Evolutionary conservation across 2,888 invertebrate species (phyloP).

Genomic region (Lymantria dispar): DNA sequence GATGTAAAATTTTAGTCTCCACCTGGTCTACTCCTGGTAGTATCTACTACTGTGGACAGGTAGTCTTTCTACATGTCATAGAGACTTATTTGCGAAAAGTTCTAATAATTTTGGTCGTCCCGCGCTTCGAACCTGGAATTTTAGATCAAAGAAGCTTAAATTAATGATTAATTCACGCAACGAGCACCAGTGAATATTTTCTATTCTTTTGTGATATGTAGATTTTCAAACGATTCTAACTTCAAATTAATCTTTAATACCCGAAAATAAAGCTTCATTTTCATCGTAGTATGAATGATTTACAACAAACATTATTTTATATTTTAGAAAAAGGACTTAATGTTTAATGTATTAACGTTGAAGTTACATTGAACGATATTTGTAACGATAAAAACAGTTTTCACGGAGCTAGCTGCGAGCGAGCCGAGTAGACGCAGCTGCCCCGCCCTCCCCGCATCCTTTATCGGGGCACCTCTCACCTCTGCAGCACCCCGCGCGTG

Average conservation of each 20-base stretch:
- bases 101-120: too few species aligned
- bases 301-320: slow-evolving; percentile 12
- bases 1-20: too few species aligned
- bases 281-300: slow-evolving; percentile 12
- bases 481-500: slow-evolving; percentile 64
- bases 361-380: slow-evolving; percentile 31
- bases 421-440: slow-evolving; percentile 77
- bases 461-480: slow-evolving; percentile 38
- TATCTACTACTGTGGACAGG: too few species aligned
- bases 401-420: slow-evolving; percentile 58
- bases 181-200: background rate
- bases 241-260: slow-evolving; percentile 9
- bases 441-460: slow-evolving; percentile 50
- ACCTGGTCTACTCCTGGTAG: too few species aligned
- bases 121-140: too few species aligned
- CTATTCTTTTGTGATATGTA: slow-evolving; percentile 8
- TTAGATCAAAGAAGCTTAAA: too few species aligned
- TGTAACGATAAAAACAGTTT: slow-evolving; percentile 66
- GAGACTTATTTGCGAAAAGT: too few species aligned
- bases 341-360: accelerated
- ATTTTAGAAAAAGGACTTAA: slow-evolving; percentile 15
- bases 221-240: background rate
- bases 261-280: slow-evolving; percentile 19
- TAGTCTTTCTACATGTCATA: too few species aligned
- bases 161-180: background rate